Percentiles rank a stretch among this genome's conserved stretches.
These are phyloP conservation scores for Pantherophis alleghaniensis DNA, from an alignment of 2,797 vertebrate species.

Conservation along the genomic window DNA sequence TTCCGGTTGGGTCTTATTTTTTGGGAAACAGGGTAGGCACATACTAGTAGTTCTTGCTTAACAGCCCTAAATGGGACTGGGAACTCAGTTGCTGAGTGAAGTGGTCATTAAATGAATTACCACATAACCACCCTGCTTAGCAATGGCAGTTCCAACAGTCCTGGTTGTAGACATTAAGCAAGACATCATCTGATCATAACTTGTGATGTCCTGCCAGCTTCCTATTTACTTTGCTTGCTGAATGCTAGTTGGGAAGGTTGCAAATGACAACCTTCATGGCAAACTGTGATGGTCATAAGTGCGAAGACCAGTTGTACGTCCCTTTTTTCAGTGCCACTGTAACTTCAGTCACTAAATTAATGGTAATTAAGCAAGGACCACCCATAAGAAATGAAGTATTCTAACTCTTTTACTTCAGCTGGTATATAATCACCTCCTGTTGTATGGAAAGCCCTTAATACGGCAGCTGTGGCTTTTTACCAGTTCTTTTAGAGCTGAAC, in stretches of 20 bases:
- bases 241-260: not conserved
- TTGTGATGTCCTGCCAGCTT: not conserved
- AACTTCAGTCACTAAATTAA: not conserved
- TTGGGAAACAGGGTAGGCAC: not conserved
- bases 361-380: not conserved
- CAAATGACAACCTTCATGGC: not conserved
- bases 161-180: not conserved
- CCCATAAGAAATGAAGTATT: not conserved
- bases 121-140: not conserved
- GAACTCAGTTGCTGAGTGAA: not conserved
- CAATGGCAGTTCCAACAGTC: not conserved
- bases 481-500: not conserved
- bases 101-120: not conserved
- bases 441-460: not conserved
- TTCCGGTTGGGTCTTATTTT: too few relatives aligned
- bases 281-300: not conserved
- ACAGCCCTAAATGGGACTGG: not conserved
- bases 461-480: not conserved
- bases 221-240: not conserved
- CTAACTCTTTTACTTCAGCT: not conserved
- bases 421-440: not conserved
- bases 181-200: not conserved
- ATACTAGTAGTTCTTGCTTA: not conserved
- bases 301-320: not conserved
- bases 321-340: not conserved